phyloP scores from a whole-genome alignment of 2,797 vertebrate species.

The Sarcoramphus papa region DNA sequence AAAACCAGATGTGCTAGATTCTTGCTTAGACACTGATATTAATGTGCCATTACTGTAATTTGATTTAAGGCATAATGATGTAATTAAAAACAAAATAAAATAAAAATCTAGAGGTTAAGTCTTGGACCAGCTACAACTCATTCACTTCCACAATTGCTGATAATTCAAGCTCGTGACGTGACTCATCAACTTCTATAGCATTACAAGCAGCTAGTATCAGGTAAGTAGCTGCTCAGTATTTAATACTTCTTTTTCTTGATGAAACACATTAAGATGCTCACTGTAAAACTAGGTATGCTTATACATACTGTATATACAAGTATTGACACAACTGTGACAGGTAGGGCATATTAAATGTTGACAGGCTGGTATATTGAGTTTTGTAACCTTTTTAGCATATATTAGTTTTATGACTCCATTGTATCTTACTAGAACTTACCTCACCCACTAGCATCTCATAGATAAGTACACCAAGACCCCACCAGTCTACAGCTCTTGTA shows the following conservation, averaged over 20 bases:
- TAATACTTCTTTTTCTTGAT: not conserved
- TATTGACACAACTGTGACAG: not conserved
- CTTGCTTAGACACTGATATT: not conserved
- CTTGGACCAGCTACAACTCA: not conserved
- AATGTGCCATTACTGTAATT: not conserved
- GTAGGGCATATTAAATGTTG: not conserved
- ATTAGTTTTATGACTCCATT: not conserved
- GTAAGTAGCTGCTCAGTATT: not conserved
- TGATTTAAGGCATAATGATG: not conserved
- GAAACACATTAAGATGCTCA: not conserved
- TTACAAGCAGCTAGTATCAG: not conserved
- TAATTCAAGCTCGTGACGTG: not conserved
- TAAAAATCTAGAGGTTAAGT: not conserved
- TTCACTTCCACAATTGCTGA: not conserved
- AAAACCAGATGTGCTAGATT: not conserved
- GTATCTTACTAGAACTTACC: slow-evolving; percentile 74
- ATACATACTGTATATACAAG: too few relatives aligned
- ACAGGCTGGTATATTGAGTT: not conserved
- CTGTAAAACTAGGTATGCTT: not conserved
- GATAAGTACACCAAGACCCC: slow-evolving; percentile 98
- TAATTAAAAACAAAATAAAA: not conserved
- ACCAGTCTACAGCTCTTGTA: slow-evolving; percentile 97
- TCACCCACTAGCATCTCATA: slow-evolving; percentile 99
- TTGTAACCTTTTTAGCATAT: not conserved
- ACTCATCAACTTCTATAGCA: not conserved